Evolutionary conservation across 2,797 vertebrate genomes (phyloP).

Genomic region (Discoglossus pictus): DNA sequence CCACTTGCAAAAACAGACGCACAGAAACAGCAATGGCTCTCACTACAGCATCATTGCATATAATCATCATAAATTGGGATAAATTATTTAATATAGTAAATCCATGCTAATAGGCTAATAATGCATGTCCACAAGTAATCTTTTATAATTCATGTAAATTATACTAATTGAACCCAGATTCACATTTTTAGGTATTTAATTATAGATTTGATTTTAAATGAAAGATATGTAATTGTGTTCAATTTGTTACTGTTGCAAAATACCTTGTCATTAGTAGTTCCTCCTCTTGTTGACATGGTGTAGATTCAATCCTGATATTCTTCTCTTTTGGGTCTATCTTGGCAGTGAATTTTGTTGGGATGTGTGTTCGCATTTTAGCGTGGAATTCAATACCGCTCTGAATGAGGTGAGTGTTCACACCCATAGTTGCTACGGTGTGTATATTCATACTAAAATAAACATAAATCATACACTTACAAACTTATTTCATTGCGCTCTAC

Average conservation of each 20-base stretch:
- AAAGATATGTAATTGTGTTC: neutral
- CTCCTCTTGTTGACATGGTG: constrained; percentile 54
- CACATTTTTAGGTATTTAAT: too few relatives aligned
- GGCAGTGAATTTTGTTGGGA: constrained; percentile 57
- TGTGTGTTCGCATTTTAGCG: constrained; percentile 38
- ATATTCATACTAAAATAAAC: constrained; percentile 53
- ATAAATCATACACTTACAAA: neutral
- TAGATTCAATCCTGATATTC: constrained; percentile 60
- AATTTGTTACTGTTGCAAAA: fast-evolving
- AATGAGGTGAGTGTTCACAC: constrained; percentile 63
- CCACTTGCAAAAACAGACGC: too few relatives aligned
- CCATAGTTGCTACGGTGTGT: constrained; percentile 52
- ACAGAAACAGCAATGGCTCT: too few relatives aligned
- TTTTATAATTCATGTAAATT: too few relatives aligned
- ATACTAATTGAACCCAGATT: too few relatives aligned
- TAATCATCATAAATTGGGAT: too few relatives aligned
- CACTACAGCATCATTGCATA: too few relatives aligned
- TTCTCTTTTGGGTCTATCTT: constrained; percentile 59
- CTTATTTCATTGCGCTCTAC: too few relatives aligned
- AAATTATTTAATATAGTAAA: too few relatives aligned
- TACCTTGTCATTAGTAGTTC: constrained; percentile 59
- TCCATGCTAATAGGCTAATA: too few relatives aligned
- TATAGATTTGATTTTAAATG: too few relatives aligned
- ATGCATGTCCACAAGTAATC: too few relatives aligned
- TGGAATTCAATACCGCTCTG: constrained; percentile 60